Conservation (phyloP, 2,113 vertebrate species). For the Vulpes ferrilata region DNA sequence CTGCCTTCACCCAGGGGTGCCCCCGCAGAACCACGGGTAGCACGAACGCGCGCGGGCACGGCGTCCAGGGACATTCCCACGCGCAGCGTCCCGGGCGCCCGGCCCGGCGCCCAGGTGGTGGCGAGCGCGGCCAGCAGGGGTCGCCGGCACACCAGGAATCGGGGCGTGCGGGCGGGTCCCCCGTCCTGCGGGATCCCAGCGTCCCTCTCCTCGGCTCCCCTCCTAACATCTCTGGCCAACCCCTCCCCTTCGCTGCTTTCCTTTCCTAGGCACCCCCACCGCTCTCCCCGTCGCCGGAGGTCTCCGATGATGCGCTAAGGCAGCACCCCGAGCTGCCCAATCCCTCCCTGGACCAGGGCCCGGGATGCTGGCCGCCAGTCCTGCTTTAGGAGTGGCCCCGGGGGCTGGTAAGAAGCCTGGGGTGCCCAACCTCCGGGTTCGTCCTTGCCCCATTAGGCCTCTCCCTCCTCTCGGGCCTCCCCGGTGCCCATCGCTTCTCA, state of each 20-base stretch:
- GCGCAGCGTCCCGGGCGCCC: no score
- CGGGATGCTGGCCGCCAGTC: not conserved
- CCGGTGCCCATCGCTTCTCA: not conserved
- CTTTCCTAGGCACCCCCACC: not conserved
- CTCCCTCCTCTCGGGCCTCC: not conserved
- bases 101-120: not conserved
- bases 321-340: not conserved
- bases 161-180: constrained; percentile 28
- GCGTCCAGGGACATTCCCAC: not conserved
- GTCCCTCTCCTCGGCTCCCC: not conserved
- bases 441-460: not conserved
- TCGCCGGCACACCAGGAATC: constrained; percentile 88
- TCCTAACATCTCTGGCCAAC: not conserved
- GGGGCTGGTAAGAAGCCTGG: not conserved
- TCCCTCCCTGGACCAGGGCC: not conserved
- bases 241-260: not conserved
- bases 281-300: not conserved
- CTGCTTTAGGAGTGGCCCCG: not conserved
- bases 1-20: not conserved
- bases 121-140: constrained; percentile 83
- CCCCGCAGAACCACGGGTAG: not conserved
- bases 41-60: fast-evolving
- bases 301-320: not conserved
- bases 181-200: not conserved
- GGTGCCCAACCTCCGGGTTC: not conserved